phyloP scores from a whole-genome alignment of 2,113 vertebrate species.

The Cygnus atratus region DNA sequence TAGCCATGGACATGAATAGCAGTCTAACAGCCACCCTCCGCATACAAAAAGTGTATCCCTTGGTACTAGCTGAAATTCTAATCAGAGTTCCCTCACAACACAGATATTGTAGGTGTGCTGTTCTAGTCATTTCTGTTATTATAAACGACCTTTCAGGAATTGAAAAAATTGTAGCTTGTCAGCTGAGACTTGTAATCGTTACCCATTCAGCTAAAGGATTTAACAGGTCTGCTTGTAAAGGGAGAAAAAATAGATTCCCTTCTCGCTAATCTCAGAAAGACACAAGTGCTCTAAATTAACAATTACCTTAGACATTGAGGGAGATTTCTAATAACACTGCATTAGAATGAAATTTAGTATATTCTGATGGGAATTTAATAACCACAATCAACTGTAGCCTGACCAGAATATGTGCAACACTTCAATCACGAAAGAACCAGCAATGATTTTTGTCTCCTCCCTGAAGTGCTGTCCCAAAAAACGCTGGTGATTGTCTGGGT shows the following conservation, averaged over 20 bases:
- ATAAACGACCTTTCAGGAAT: slow-evolving; percentile 36
- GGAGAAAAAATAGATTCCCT: not conserved
- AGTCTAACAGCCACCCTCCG: not conserved
- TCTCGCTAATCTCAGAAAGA: not conserved
- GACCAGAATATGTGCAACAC: not conserved
- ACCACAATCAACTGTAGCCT: not conserved
- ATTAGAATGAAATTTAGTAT: not conserved
- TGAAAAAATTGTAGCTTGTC: slow-evolving; percentile 48
- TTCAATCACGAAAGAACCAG: not conserved
- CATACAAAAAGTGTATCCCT: not conserved
- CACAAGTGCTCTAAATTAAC: slow-evolving; percentile 36
- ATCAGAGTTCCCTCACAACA: slow-evolving; percentile 24
- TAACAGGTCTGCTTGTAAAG: slow-evolving; percentile 22
- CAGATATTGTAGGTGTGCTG: slow-evolving; percentile 21
- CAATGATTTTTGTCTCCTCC: not conserved
- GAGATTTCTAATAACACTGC: not conserved
- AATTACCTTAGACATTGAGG: slow-evolving; percentile 28
- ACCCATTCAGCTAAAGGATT: slow-evolving; percentile 45
- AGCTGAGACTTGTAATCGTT: slow-evolving; percentile 51
- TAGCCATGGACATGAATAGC: not conserved
- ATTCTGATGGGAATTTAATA: not conserved
- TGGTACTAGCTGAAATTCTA: slow-evolving; percentile 32
- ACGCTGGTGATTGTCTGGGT: rapidly evolving
- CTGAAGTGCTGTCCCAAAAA: rapidly evolving
- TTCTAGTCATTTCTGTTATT: slow-evolving; percentile 41